phyloP scores from a whole-genome alignment of 2,888 invertebrate genomes.

The Lacanobia oleracea region DNA sequence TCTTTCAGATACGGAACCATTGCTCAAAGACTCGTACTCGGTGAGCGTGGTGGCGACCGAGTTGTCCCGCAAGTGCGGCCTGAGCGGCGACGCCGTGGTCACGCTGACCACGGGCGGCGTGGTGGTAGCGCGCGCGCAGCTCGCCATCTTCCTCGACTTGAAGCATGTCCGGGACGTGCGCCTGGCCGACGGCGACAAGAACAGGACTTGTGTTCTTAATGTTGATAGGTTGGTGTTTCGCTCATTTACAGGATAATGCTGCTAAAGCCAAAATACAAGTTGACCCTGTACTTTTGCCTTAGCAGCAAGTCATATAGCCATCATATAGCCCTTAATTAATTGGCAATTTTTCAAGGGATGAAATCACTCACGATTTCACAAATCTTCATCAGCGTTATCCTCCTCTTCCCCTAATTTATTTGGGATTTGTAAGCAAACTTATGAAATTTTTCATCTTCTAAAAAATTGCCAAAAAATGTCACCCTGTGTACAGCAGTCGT shows the following conservation, averaged over 20 bases:
- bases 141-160: slow-evolving; percentile 90
- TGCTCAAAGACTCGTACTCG: slow-evolving; percentile 87
- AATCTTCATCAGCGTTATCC: not conserved
- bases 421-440: too few relatives aligned
- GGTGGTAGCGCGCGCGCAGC: slow-evolving; percentile 88
- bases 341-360: too few relatives aligned
- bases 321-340: too few relatives aligned
- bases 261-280: too few relatives aligned
- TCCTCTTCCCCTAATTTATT: too few relatives aligned
- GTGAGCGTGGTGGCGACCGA: slow-evolving; percentile 92
- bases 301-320: too few relatives aligned
- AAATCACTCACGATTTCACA: not conserved
- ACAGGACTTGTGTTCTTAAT: slow-evolving; percentile 91
- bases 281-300: too few relatives aligned
- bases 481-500: not conserved
- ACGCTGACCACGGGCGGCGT: slow-evolving; percentile 90
- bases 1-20: slow-evolving; percentile 87
- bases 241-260: not conserved
- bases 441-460: too few relatives aligned
- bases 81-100: slow-evolving; percentile 90
- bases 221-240: slow-evolving; percentile 90
- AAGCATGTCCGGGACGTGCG: slow-evolving; percentile 90
- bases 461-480: not conserved
- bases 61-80: slow-evolving; percentile 91
- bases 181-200: slow-evolving; percentile 89